Base-by-base conservation (phyloP, 1,140 invertebrate genomes). In the Armadillidium nasatum region DNA sequence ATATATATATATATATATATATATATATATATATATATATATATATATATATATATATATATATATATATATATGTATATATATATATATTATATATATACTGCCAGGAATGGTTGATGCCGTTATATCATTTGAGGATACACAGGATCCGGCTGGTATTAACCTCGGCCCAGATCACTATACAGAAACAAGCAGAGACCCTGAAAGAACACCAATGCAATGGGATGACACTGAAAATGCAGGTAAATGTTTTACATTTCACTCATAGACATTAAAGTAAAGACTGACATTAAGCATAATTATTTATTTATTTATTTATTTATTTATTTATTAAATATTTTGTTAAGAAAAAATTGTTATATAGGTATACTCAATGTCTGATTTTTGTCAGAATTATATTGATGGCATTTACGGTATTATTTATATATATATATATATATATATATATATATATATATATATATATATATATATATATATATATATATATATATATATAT, bases 141-240 rank as follows among this genome's bases (percentile, higher is more conserved):
- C 45, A 3, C 13, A 72, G 23, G 45, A 76, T 22, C 43, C 68
- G 13, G 19, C 45, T 6, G 71, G 10, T 7, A 43, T 50, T 60
- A 76, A 85, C 69, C 85, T 84, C 11, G 84, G 87, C 22, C 86
- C 86, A 9, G 84, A 87, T n/a, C 84, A 86, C 66, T 88, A 89
- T 81, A 83, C 83, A 80, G 81, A 85, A 74, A 83, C 83, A 1
- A 88, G 88, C 11, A 85, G 91, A 10, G 91, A 93, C 84, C 89
- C 90, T 0, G 86, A 83, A 22, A 86, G 92, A 6, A 90, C 90
- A 0, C 91, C 92, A 0, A 92, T 92, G 85, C 91, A 92, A 79
- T 94, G 93, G 92, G 87, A 89, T 76, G 83, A 84, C 54, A 81
- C 83, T 0, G 78, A 13, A 1, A 87, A 89, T 83, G 90, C 76